phyloP scores from a whole-genome alignment of 2,888 invertebrate species.

The Parnassius apollo region DNA sequence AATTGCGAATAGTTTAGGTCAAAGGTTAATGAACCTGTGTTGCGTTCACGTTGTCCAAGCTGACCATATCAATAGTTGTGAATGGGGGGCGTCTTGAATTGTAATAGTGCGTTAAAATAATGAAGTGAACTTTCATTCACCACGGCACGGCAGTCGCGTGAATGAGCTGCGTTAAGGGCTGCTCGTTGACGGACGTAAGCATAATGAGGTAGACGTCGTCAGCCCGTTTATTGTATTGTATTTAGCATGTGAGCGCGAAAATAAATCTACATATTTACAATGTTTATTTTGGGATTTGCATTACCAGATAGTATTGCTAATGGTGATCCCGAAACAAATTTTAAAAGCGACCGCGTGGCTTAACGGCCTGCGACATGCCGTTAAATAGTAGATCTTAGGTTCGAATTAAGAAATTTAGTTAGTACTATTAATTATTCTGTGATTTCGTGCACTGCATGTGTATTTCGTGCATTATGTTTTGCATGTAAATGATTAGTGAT shows the following conservation, averaged over 20 bases:
- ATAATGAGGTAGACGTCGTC: constrained; percentile 48
- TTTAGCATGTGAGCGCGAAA: constrained; percentile 33
- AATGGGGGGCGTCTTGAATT: constrained; percentile 40
- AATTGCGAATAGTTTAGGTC: background rate
- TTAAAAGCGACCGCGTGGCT: too few species aligned
- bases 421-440: too few species aligned
- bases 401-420: too few species aligned
- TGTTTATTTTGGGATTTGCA: too few species aligned
- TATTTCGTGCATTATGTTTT: too few species aligned
- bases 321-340: background rate
- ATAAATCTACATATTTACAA: background rate
- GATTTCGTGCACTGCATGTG: too few species aligned
- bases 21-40: constrained; percentile 2
- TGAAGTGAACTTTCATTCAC: constrained; percentile 53
- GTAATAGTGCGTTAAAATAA: constrained; percentile 42
- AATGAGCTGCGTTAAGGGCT: constrained; percentile 67
- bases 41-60: constrained; percentile 36
- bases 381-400: too few species aligned
- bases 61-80: constrained; percentile 32
- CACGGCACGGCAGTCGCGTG: constrained; percentile 53
- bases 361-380: too few species aligned
- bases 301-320: background rate
- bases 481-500: too few species aligned
- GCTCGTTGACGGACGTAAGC: constrained; percentile 60
- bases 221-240: constrained; percentile 35